Evolutionary conservation across 2,888 invertebrate species (phyloP), one percentile per base, ranked within the genome.

Genomic region (Cinara cedri): DNA sequence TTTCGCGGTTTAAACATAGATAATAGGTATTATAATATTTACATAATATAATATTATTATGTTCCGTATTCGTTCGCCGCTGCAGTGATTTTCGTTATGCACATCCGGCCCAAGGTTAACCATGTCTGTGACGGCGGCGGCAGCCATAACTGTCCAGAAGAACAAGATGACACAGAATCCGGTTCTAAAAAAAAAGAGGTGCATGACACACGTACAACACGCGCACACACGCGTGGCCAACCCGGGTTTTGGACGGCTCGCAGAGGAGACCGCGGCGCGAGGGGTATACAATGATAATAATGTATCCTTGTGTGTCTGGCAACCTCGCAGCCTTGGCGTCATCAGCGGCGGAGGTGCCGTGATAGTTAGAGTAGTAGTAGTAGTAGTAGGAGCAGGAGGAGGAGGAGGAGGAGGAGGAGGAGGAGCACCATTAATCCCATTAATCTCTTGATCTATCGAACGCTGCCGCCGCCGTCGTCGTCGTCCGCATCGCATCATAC

Each of bases 81-180:
- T 42, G 46, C 44, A 55, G 13, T 57, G 19, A 60, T 46, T 72
- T 72, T 72, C 72, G 60, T 72, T 72, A 19, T 62, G 60, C 60
- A 49, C 72, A 34, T 34, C 72, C 60, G 44, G 26, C 55, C 66
- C 76, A 76, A 76, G 76, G 76, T 54, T 51, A 76, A 66, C 76
- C 46, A 55, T 76, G 66, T 66, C 55, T 46, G 54, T 8, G 34
- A 6, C 63, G 19, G 54, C 72, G 76, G 46, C 66, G 44, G 76
- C 60, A 49, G 68, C 76, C 57, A 65, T 65, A 66, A 78, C 66
- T 62, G 54, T 72, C 34, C 24, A 60, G 57, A 55, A 66, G 68
- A 68, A 68, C 68, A 49, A 78, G 76, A 78, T 68, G 76, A 78
- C 76, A 78, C 68, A 78, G 68, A 78, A 78, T 78, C 76, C 76